Evolutionary conservation across 2,113 vertebrate species (phyloP).

Genomic region (Capreolus pygargus): DNA sequence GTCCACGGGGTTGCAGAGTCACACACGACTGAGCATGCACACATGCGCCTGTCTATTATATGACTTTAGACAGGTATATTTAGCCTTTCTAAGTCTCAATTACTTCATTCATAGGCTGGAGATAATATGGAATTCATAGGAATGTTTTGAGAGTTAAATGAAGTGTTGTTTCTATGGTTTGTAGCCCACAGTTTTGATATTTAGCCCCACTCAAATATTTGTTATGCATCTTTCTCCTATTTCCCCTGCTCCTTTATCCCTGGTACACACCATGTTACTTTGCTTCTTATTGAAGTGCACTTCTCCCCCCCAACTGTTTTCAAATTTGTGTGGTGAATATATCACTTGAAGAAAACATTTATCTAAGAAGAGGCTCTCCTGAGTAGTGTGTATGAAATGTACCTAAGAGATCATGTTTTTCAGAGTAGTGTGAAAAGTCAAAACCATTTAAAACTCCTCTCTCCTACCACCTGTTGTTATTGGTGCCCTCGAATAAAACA

Average conservation of each 20-base stretch:
- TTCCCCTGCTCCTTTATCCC: neutral
- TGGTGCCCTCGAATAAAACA: neutral
- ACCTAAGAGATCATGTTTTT: neutral
- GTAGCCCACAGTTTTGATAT: neutral
- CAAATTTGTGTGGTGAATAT: neutral
- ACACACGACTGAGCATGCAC: neutral
- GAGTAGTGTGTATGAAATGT: neutral
- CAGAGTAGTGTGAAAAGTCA: neutral
- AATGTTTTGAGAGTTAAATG: slow-evolving; percentile 13
- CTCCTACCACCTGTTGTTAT: neutral
- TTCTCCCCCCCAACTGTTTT: neutral
- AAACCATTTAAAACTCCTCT: neutral
- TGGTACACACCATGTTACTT: neutral
- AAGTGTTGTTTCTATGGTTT: neutral
- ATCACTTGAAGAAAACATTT: slow-evolving; percentile 3
- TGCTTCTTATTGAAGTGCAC: neutral
- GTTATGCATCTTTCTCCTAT: neutral
- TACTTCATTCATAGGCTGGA: neutral
- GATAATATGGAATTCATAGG: neutral
- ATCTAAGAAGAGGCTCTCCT: neutral
- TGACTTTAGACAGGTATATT: neutral
- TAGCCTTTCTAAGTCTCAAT: neutral
- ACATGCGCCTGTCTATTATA: neutral
- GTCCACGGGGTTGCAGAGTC: neutral
- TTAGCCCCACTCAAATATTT: neutral